These are phyloP conservation scores for Ephialtes manifestator DNA, from an alignment of 2,888 invertebrate genomes.

Conservation along the genomic window DNA sequence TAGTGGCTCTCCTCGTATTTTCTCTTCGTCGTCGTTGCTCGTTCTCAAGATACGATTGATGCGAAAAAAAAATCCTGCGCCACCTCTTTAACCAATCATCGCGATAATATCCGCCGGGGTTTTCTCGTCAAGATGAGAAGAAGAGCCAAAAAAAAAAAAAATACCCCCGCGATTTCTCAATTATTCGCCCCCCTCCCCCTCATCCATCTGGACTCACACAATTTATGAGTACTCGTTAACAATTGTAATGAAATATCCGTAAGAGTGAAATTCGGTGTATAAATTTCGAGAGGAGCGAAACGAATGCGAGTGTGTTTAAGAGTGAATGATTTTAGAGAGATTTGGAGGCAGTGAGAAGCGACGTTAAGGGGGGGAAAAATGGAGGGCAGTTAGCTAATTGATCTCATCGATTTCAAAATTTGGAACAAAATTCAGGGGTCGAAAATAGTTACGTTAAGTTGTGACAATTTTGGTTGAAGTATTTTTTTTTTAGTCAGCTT, in stretches of 20 bases:
- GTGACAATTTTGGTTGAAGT: too few relatives aligned
- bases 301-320: background rate
- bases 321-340: conserved; percentile 22
- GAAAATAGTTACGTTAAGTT: too few relatives aligned
- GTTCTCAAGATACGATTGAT: conserved; percentile 67
- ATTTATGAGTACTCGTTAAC: conserved; percentile 61
- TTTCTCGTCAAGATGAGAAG: conserved; percentile 31
- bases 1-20: background rate
- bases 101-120: conserved; percentile 61
- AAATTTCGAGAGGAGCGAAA: conserved; percentile 40
- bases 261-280: conserved; percentile 69
- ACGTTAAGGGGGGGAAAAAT: conserved; percentile 29
- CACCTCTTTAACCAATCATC: conserved; percentile 68
- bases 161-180: background rate
- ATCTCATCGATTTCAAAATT: conserved; percentile 11
- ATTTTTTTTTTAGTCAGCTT: too few relatives aligned
- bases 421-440: background rate
- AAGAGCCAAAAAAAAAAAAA: conserved; percentile 14
- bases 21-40: conserved; percentile 15
- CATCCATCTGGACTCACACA: conserved; percentile 23
- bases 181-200: conserved; percentile 13
- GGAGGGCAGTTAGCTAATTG: conserved; percentile 32
- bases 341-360: conserved; percentile 33
- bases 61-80: conserved; percentile 9
- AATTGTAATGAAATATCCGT: conserved; percentile 70